These are phyloP conservation scores for Xenops minutus DNA, from an alignment of 2,797 vertebrate species.

Conservation along the genomic window DNA sequence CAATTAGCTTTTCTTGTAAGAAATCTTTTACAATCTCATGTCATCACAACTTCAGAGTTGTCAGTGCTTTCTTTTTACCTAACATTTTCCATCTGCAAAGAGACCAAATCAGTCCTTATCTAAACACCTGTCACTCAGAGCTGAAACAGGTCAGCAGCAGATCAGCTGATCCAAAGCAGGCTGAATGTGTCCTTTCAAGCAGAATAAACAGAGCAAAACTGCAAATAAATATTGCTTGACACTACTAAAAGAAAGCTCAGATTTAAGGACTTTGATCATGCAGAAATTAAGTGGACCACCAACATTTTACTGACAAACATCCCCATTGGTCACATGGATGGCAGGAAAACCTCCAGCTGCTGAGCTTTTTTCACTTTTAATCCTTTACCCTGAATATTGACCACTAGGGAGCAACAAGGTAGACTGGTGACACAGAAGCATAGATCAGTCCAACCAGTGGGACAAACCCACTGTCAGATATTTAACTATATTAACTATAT, in stretches of 20 bases:
- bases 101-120: conserved; percentile 44
- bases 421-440: background rate
- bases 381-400: background rate
- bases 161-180: conserved; percentile 59
- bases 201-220: conserved; percentile 64
- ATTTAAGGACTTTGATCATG: conserved; percentile 63
- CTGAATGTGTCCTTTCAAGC: conserved; percentile 46
- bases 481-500: background rate
- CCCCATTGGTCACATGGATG: background rate
- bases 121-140: conserved; percentile 70
- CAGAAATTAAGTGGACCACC: conserved; percentile 63
- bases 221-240: conserved; percentile 69
- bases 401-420: background rate
- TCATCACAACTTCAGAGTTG: background rate
- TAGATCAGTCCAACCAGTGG: background rate
- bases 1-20: background rate
- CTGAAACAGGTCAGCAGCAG: background rate
- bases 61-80: conserved; percentile 11
- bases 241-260: conserved; percentile 37
- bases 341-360: conserved; percentile 44
- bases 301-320: conserved; percentile 56
- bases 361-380: background rate
- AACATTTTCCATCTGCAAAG: conserved; percentile 29
- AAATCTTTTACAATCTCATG: background rate
- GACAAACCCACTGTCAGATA: background rate